Conservation (phyloP, 1,140 invertebrate genomes). For the Zeugodacus cucurbitae region DNA sequence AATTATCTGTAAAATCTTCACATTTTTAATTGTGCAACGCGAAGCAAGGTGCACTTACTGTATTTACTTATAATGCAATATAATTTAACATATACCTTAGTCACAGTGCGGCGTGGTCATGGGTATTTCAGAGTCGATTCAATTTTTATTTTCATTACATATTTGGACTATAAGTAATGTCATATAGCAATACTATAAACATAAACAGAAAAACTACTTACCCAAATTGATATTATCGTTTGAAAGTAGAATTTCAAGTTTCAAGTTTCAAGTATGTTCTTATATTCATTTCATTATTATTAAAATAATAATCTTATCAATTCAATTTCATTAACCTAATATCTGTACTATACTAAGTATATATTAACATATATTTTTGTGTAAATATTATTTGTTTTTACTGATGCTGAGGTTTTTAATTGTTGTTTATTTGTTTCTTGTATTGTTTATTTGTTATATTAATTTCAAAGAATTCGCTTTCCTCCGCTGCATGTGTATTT, state of each 20-base stretch:
- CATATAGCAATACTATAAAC: no score
- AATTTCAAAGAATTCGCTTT: background rate
- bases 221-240: no score
- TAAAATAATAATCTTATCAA: conserved; percentile 32
- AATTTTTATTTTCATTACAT: no score
- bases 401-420: conserved; percentile 40
- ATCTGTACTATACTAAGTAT: conserved; percentile 20
- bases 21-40: no score
- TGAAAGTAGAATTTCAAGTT: background rate
- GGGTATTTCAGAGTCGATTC: no score
- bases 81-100: no score
- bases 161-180: no score
- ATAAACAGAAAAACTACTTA: no score
- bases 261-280: background rate
- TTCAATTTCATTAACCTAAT: conserved; percentile 38
- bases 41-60: no score
- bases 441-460: background rate
- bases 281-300: conserved; percentile 17
- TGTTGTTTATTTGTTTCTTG: conserved; percentile 36
- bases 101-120: no score
- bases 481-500: background rate
- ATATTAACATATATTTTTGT: background rate
- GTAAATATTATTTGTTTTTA: conserved; percentile 32
- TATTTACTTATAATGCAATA: no score
- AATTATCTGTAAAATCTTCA: no score